phyloP scores from a whole-genome alignment of 2,888 invertebrate species.

The Leucozona laternaria region DNA sequence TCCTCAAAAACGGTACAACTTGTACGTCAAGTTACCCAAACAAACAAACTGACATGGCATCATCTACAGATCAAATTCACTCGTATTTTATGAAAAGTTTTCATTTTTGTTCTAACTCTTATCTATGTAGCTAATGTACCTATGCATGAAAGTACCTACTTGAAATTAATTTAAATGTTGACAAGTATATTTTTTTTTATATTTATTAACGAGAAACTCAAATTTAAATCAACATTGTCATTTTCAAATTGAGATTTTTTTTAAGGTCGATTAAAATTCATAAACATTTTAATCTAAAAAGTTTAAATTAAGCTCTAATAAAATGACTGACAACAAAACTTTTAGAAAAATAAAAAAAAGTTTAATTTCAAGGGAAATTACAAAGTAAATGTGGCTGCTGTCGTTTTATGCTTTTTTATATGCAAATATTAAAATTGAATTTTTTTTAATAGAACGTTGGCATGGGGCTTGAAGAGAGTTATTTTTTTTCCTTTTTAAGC shows the following conservation, averaged over 20 bases:
- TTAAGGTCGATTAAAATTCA: conserved; percentile 38
- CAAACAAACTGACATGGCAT: too few relatives aligned
- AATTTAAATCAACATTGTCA: conserved; percentile 33
- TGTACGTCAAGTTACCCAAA: too few relatives aligned
- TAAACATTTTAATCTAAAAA: conserved; percentile 41
- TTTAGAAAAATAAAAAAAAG: not conserved
- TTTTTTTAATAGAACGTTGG: not conserved
- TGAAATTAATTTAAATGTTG: not conserved
- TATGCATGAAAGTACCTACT: not conserved
- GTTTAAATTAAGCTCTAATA: conserved; percentile 34
- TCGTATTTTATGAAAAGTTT: too few relatives aligned
- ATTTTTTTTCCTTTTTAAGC: not conserved
- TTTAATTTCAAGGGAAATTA: conserved; percentile 2
- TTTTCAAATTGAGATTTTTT: conserved; percentile 32
- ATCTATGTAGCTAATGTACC: too few relatives aligned
- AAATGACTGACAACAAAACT: conserved; percentile 24
- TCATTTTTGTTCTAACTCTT: too few relatives aligned
- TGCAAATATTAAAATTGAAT: not conserved
- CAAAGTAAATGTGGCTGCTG: not conserved
- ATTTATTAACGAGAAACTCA: not conserved
- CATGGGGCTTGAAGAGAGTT: not conserved
- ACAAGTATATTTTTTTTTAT: not conserved
- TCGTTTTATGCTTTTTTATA: not conserved
- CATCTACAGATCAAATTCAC: too few relatives aligned
- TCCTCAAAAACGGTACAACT: too few relatives aligned